Evolutionary conservation across 1,140 invertebrate genomes (phyloP), one percentile per base, ranked within the genome.

Genomic region (Helicoverpa zea): DNA sequence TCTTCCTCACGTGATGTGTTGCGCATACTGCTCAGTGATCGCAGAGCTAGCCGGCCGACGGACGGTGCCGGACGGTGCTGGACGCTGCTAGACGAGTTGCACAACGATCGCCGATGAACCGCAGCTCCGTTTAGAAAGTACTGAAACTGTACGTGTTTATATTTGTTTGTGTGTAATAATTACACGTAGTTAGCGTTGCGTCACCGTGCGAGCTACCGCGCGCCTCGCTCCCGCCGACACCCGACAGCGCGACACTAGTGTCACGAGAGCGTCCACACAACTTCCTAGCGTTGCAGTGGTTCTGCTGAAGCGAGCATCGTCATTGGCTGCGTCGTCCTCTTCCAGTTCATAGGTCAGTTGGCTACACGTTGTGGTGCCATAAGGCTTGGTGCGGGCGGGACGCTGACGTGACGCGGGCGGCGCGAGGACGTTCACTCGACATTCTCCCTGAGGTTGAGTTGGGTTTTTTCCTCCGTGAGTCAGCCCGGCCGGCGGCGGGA

Each of bases 381-480:
- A 5, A 13, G n/a, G 61, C 51, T 51, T 14, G 14, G 23, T 2
- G 9, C 12, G 29, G 64, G 10, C 52, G 76, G 76, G 23, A 18
- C 0, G 35, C 5, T 43, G 35, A 43, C 35, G 35, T 13, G 11
- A 18, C 73, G 58, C 49, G 63, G 73, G 58, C 58, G 58, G 58
- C 43, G 9, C 73, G 73, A 76, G 73, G 73, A 76, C 73, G 73
- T 49, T 63, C 23, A 43, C 35, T 43, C 35, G 35, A 76, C 73
- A 76, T 76, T 76, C 73, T 63, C 56, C 73, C 23, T 23, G 23
- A 23, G 23, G 68, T 47, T 79, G 35, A 9, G 35, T 81, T 61
- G 59, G 81, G 81, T 74, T 79, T 84, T 82, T 84, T 82, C 81
- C 80, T 52, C 35, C 1, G 51, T 35, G 68, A 78, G 54, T 81